Evolutionary conservation across 1,140 invertebrate species (phyloP).

Genomic region (Pseudomyrmex cubaensis): DNA sequence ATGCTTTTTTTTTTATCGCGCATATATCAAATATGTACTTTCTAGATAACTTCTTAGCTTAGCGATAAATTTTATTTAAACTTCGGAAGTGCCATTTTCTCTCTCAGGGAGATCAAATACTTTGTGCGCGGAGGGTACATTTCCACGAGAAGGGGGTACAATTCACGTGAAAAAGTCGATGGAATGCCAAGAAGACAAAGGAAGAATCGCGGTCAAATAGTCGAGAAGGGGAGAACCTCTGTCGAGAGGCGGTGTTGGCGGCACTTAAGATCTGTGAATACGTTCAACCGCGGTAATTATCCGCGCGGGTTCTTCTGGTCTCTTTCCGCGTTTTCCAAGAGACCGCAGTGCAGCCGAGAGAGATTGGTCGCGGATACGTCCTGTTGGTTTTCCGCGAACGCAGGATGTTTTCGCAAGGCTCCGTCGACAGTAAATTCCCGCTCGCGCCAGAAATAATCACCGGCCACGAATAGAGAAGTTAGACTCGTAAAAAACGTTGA

Average conservation of each 20-base stretch:
- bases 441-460: conserved; percentile 78
- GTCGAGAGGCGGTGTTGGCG: not conserved
- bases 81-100: not conserved
- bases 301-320: not conserved
- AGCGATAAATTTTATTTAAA: conserved; percentile 12
- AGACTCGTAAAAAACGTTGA: conserved; percentile 76
- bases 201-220: not conserved
- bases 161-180: not conserved
- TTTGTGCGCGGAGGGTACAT: not conserved
- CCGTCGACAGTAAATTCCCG: conserved; percentile 25
- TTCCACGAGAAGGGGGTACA: not conserved
- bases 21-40: not conserved
- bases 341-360: not conserved
- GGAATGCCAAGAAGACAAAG: not conserved
- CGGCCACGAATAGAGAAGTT: conserved; percentile 53
- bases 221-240: not conserved
- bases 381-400: conserved; percentile 71
- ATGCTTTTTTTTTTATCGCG: too few relatives aligned
- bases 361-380: conserved; percentile 55
- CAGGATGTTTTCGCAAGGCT: conserved; percentile 77
- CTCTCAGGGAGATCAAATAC: not conserved
- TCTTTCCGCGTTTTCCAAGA: conserved; percentile 4
- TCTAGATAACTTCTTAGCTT: not conserved
- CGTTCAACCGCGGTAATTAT: conserved; percentile 34
- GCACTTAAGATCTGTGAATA: conserved; percentile 2